Evolutionary conservation across 2,888 invertebrate genomes (phyloP), one percentile per base, ranked within the genome.

Genomic region (Mimas tiliae): DNA sequence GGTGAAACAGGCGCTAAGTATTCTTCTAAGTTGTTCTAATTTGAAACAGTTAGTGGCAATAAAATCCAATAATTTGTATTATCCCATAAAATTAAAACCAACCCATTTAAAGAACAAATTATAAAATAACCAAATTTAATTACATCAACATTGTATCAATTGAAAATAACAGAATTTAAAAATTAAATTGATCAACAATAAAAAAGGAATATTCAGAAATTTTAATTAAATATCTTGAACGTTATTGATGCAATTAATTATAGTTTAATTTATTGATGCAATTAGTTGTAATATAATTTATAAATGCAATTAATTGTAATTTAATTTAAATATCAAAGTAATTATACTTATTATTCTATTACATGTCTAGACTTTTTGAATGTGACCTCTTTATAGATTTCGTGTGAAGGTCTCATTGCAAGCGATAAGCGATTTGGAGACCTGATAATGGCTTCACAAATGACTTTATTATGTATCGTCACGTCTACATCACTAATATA

Each of bases 341-440:
- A 55, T 55, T 38, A 55, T 38, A 34, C 11, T 34, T 9, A 55
- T 38, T 55, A 38, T n/a, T n/a, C n/a, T n/a, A n/a, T 1, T 6
- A 42, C n/a, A 38, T 38, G 38, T 55, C 55, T 55, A 38, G 16
- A 55, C 55, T 16, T 16, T 16, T 38, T 55, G 16, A 55, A 55
- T 38, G 38, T 55, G 55, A 34, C 16, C 55, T 34, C n/a, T 8
- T 11, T 51, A 16, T 0, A 11, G n/a, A 34, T 55, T 55, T 55
- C 11, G 33, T 53, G 33, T 19, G n/a, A 16, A 55, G 16, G 33
- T 53, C 53, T 9, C 7, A 34, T 9, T 38, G 34, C 2, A 9
- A 4, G 55, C 55, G 55, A 55, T 38, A 16, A 55, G 55, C 55
- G 55, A 55, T 38, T 55, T 55, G 34, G 16, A 55, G 8, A 34